Percentiles rank a stretch among this genome's conserved stretches.
Conservation (phyloP, 2,113 vertebrate species). For the Tapirus terrestris region DNA sequence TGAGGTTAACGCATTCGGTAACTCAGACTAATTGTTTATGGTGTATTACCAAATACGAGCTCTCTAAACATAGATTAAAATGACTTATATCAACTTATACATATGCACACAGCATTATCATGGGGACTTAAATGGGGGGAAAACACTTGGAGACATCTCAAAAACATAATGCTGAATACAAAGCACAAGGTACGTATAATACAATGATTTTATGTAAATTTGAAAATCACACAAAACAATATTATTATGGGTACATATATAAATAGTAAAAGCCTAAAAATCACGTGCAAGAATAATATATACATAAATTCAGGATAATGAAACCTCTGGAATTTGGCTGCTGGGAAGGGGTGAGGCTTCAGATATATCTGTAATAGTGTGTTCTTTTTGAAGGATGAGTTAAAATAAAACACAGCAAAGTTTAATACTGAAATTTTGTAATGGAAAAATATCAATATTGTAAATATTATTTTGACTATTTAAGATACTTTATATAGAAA, state of each 20-base stretch:
- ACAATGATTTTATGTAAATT: background rate
- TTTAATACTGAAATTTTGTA: constrained; percentile 2
- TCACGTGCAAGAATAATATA: background rate
- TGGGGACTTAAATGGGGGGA: background rate
- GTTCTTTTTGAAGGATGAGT: background rate
- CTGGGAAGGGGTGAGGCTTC: background rate
- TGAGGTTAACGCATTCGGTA: background rate
- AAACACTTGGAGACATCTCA: background rate
- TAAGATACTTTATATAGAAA: background rate
- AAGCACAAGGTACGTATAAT: background rate
- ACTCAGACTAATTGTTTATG: background rate
- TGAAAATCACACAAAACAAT: background rate
- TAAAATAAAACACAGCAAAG: background rate
- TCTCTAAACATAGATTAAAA: constrained; percentile 10
- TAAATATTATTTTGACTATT: background rate
- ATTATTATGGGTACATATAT: background rate
- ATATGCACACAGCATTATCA: background rate
- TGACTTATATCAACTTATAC: background rate
- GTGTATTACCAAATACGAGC: background rate
- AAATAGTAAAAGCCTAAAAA: background rate
- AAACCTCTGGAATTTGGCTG: background rate
- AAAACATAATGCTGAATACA: constrained; percentile 33
- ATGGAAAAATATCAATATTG: background rate
- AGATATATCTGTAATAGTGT: background rate
- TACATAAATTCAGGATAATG: background rate